phyloP scores from a whole-genome alignment of 2,113 vertebrate species.

The Lepus americanus region DNA sequence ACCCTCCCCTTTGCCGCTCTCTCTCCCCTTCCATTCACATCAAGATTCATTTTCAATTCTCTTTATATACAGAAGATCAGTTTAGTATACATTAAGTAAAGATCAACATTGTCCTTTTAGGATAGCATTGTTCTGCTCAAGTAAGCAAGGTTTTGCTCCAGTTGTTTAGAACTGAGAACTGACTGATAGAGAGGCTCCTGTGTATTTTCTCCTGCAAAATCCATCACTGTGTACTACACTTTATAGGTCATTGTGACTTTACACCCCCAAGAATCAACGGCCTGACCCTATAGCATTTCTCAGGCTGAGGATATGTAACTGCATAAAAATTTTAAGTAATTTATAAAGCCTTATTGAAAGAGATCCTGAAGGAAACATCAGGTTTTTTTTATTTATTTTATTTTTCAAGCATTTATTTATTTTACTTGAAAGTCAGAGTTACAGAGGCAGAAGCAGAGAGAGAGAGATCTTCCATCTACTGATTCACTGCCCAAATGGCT shows the following conservation, averaged over 20 bases:
- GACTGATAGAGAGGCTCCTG: not conserved
- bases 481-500: too few relatives aligned
- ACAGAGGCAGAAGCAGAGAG: too few relatives aligned
- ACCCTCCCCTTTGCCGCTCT: too few relatives aligned
- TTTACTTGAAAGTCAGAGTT: too few relatives aligned
- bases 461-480: too few relatives aligned
- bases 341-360: constrained; percentile 23
- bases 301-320: not conserved
- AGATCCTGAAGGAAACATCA: not conserved
- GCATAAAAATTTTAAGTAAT: not conserved
- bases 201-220: not conserved
- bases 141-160: not conserved
- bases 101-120: not conserved
- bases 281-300: not conserved
- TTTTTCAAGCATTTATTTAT: too few relatives aligned
- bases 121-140: not conserved
- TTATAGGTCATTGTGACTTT: not conserved
- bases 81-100: too few relatives aligned
- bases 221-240: not conserved
- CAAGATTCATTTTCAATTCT: too few relatives aligned
- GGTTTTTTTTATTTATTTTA: too few relatives aligned
- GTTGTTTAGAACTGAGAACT: not conserved
- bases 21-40: too few relatives aligned
- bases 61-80: too few relatives aligned
- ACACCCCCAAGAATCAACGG: constrained; percentile 54